Evolutionary conservation across 2,797 vertebrate species (phyloP).

Genomic region (Sylvilagus floridanus): DNA sequence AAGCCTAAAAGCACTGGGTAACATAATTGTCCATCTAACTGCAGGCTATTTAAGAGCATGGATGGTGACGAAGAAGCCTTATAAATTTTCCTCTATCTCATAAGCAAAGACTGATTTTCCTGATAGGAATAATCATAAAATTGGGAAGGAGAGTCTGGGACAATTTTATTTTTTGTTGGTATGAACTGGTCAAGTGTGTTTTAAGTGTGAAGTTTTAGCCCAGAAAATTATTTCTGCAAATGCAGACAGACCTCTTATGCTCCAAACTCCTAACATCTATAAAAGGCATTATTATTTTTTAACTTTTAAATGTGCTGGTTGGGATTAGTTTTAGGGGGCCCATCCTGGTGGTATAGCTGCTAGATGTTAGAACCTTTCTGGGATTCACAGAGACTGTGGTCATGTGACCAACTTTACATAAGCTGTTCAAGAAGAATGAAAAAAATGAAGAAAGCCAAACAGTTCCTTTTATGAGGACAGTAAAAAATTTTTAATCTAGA

Average conservation of each 20-base stretch:
- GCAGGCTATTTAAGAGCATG: neutral
- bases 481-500: conserved; percentile 55
- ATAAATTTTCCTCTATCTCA: neutral
- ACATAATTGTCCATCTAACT: neutral
- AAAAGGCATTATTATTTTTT: neutral
- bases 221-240: conserved; percentile 16
- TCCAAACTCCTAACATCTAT: neutral
- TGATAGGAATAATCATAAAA: conserved; percentile 13
- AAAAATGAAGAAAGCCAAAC: neutral
- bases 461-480: conserved; percentile 30
- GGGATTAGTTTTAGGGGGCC: conserved; percentile 13
- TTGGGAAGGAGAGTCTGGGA: neutral
- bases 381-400: neutral
- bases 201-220: neutral
- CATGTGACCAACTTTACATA: conserved; percentile 5
- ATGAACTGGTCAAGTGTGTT: neutral
- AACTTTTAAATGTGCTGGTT: conserved; percentile 28
- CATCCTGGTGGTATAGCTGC: neutral
- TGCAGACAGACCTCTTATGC: neutral
- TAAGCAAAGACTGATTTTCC: neutral
- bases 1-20: conserved; percentile 43
- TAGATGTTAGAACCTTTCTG: conserved; percentile 22
- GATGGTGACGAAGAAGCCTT: neutral
- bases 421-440: neutral
- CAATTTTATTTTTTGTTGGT: conserved; percentile 39